These are phyloP conservation scores for Tupaia tana DNA, from an alignment of 2,113 vertebrate genomes.

Conservation along the genomic window DNA sequence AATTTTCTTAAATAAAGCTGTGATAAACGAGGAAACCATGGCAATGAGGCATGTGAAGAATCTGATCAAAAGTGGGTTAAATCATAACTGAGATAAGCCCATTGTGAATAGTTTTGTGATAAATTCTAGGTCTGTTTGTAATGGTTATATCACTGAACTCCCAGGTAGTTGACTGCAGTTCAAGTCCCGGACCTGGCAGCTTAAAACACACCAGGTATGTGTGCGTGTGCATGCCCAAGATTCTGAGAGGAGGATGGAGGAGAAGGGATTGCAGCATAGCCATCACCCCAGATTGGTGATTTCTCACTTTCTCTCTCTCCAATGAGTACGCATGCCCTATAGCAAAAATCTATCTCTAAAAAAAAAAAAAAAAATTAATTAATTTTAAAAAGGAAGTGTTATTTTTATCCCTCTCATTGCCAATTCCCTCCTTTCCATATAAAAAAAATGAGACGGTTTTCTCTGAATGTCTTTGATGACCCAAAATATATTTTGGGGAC, in stretches of 20 bases:
- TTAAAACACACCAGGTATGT: too few relatives aligned
- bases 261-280: too few relatives aligned
- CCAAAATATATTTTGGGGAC: background rate
- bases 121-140: background rate
- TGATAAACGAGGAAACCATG: background rate
- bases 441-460: background rate
- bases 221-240: too few relatives aligned
- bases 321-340: too few relatives aligned
- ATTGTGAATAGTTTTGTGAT: background rate
- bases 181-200: too few relatives aligned
- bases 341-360: too few relatives aligned
- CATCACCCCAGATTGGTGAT: too few relatives aligned
- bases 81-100: slow-evolving; percentile 1
- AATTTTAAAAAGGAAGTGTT: background rate
- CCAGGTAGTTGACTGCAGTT: too few relatives aligned
- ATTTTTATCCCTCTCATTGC: slow-evolving; percentile 32
- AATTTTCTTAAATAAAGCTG: slow-evolving; percentile 19
- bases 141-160: too few relatives aligned
- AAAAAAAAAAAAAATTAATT: too few relatives aligned
- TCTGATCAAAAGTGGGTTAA: slow-evolving; percentile 8
- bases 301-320: too few relatives aligned
- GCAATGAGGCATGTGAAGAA: background rate
- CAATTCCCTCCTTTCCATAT: background rate
- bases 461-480: slow-evolving; percentile 20
- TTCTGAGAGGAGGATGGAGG: too few relatives aligned